These are phyloP conservation scores for Anastrepha ludens DNA, from an alignment of 1,140 invertebrate genomes.

Conservation along the genomic window DNA sequence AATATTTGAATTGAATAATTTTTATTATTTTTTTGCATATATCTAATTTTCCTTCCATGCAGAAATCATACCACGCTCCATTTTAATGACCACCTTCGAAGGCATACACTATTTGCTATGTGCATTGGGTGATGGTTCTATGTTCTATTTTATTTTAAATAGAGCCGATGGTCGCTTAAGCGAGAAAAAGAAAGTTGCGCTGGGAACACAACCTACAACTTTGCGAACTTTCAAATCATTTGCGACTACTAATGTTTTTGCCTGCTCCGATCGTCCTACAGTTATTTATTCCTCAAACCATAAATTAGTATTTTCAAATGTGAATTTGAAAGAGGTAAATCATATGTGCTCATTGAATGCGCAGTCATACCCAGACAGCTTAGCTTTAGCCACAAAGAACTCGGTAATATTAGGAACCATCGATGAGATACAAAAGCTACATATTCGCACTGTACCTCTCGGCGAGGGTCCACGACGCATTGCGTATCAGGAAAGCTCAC, in stretches of 20 bases:
- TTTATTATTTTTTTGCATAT: constrained; percentile 11
- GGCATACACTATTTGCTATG: constrained; percentile 92
- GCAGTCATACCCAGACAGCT: constrained; percentile 93
- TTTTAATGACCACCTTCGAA: constrained; percentile 96
- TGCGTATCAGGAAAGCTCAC: constrained; percentile 94
- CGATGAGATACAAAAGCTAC: constrained; percentile 98
- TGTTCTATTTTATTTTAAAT: constrained; percentile 96
- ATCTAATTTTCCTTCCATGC: neutral
- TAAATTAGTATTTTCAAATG: constrained; percentile 99
- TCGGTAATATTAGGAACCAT: constrained; percentile 98
- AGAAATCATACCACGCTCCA: constrained; percentile 96
- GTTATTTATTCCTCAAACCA: constrained; percentile 99
- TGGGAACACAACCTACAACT: constrained; percentile 97
- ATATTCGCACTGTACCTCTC: constrained; percentile 95
- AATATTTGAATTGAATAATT: constrained; percentile 13
- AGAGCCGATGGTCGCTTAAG: constrained; percentile 82
- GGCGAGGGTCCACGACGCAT: constrained; percentile 95
- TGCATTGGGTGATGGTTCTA: constrained; percentile 96
- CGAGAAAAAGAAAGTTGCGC: constrained; percentile 93
- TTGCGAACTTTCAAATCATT: constrained; percentile 92
- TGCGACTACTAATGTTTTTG: constrained; percentile 97
- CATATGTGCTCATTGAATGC: constrained; percentile 99
- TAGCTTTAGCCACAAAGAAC: constrained; percentile 94
- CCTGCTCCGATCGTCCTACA: constrained; percentile 97
- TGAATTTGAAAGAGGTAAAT: constrained; percentile 98